Evolutionary conservation across 1,140 invertebrate species (phyloP).

Genomic region (Diprion similis): DNA sequence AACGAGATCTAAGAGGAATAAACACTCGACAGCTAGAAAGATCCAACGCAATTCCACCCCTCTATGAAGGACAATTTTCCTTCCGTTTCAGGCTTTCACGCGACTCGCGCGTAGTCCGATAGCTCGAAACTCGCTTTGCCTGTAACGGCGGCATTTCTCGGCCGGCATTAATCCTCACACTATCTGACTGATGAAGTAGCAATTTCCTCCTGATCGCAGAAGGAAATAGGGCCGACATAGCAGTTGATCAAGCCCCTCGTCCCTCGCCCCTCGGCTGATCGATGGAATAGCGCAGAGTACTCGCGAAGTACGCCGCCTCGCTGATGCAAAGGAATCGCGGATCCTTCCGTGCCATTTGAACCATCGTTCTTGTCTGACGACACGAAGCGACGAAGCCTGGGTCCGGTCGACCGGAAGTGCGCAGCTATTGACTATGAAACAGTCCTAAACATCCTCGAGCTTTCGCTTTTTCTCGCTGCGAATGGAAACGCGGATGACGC

Average conservation of each 20-base stretch:
- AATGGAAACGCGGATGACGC: no score
- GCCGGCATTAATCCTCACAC: slow-evolving; percentile 45
- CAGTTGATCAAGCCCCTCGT: background rate
- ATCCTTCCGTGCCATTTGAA: slow-evolving; percentile 4
- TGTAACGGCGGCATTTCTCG: background rate
- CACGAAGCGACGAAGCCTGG: background rate
- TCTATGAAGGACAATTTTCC: no score
- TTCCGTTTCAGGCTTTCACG: background rate
- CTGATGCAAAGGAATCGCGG: slow-evolving; percentile 7
- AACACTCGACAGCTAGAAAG: no score
- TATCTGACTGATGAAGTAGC: slow-evolving; percentile 47
- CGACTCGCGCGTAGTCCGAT: no score
- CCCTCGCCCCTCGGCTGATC: background rate
- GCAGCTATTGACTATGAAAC: background rate
- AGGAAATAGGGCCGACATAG: slow-evolving; percentile 34
- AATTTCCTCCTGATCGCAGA: slow-evolving; percentile 48
- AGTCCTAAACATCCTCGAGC: background rate
- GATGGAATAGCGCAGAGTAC: background rate
- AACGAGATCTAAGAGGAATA: no score
- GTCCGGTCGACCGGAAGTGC: no score
- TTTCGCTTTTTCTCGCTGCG: no score
- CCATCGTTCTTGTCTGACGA: background rate
- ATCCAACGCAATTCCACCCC: no score
- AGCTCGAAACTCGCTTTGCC: background rate
- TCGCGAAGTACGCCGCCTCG: background rate